A percentile compares a stretch with the other conserved stretches of the same genome.
These are phyloP conservation scores for Sylvicapra grimmia DNA, from an alignment of 2,113 vertebrate genomes.

Conservation along the genomic window DNA sequence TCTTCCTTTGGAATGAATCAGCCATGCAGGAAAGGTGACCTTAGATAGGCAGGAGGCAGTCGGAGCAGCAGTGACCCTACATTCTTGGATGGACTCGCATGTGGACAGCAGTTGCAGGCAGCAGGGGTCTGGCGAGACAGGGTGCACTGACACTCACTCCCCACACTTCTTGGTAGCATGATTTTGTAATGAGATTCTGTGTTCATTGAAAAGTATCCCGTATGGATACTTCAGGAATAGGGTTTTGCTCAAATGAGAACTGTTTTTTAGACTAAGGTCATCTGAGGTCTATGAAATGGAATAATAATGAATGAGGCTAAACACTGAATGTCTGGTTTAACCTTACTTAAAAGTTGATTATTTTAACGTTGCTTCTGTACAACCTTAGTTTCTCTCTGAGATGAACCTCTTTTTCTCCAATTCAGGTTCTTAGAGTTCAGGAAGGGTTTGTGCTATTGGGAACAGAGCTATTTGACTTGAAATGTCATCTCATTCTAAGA, in stretches of 20 bases:
- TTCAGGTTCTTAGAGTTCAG: slow-evolving; percentile 17
- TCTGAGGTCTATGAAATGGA: not conserved
- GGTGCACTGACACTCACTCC: not conserved
- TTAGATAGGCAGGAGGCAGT: not conserved
- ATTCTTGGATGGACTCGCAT: not conserved
- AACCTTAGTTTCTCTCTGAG: not conserved
- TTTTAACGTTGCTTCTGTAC: not conserved
- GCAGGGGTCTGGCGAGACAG: not conserved
- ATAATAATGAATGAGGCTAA: not conserved
- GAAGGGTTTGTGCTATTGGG: not conserved
- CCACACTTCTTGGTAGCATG: not conserved
- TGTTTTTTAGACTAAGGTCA: not conserved
- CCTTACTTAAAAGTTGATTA: not conserved
- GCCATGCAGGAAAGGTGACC: slow-evolving; percentile 27
- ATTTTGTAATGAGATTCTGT: not conserved
- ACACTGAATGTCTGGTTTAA: not conserved
- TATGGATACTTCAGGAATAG: not conserved
- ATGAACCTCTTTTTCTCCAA: not conserved
- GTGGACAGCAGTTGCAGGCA: slow-evolving; percentile 38
- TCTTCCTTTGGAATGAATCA: not conserved
- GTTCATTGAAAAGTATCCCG: not conserved
- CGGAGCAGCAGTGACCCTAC: not conserved
- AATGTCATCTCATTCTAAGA: slow-evolving; percentile 67
- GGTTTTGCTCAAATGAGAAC: not conserved
- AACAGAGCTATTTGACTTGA: slow-evolving; percentile 60